phyloP scores from a whole-genome alignment of 2,113 vertebrate species.

The Psilopogon haemacephalus region DNA sequence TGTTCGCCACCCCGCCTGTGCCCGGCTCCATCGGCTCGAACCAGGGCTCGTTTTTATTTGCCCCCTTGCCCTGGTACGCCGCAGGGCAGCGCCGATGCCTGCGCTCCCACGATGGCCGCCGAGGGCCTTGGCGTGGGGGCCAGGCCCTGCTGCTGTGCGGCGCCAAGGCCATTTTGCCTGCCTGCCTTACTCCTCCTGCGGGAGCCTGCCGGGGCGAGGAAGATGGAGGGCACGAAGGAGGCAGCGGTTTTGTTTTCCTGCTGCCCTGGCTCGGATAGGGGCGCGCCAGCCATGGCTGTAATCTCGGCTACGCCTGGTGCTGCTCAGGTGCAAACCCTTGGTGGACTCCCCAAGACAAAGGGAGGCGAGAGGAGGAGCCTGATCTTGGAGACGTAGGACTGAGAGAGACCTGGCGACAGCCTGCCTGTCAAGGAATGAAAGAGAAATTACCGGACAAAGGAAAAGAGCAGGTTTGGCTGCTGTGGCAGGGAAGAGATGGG shows the following conservation, averaged over 20 bases:
- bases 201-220: neutral
- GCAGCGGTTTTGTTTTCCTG: neutral
- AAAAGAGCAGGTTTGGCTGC: neutral
- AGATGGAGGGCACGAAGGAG: conserved; percentile 16
- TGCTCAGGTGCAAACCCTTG: neutral
- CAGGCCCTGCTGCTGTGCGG: neutral
- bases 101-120: neutral
- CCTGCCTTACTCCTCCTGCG: neutral
- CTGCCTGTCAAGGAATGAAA: neutral
- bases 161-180: conserved; percentile 45
- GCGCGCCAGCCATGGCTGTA: neutral
- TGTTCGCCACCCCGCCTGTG: neutral
- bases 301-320: neutral
- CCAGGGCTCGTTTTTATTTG: accelerated
- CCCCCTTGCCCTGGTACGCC: too few species aligned
- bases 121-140: neutral
- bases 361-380: conserved; percentile 31
- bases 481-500: neutral
- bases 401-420: neutral
- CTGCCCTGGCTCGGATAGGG: neutral
- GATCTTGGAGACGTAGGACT: neutral
- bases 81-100: neutral
- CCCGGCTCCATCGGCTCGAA: neutral
- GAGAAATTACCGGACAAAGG: neutral
- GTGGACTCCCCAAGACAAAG: neutral